phyloP scores from a whole-genome alignment of 2,888 invertebrate species.

The Chymomyza fuscimana region DNA sequence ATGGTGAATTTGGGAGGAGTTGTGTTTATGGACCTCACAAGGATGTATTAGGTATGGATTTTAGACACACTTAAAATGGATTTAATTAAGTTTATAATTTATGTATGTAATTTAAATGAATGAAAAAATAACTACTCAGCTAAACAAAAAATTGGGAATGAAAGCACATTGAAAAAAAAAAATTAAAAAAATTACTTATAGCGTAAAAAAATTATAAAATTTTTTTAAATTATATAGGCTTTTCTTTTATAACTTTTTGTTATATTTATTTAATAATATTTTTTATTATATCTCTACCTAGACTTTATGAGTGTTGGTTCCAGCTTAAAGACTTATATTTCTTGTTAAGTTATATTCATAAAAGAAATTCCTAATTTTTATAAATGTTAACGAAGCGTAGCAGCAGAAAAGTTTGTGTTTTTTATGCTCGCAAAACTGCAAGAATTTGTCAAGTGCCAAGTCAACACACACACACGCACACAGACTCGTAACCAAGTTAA shows the following conservation, averaged over 20 bases:
- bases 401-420: slow-evolving; percentile 31
- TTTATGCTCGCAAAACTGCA: slow-evolving; percentile 58
- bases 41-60: not conserved
- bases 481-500: slow-evolving; percentile 29
- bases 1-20: slow-evolving; percentile 23
- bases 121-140: too few species aligned
- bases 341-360: not conserved
- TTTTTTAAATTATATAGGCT: too few species aligned
- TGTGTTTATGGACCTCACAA: not conserved
- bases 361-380: not conserved
- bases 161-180: too few species aligned
- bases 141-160: too few species aligned
- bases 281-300: not conserved
- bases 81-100: not conserved
- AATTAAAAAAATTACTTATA: too few species aligned
- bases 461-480: slow-evolving; percentile 18
- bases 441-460: slow-evolving; percentile 67
- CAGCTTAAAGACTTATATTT: not conserved
- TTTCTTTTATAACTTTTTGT: too few species aligned
- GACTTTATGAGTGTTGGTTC: not conserved
- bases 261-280: too few species aligned
- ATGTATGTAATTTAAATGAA: not conserved
- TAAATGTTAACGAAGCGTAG: slow-evolving; percentile 26
- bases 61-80: not conserved
- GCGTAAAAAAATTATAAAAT: too few species aligned